Evolutionary conservation across 2,888 invertebrate genomes (phyloP).

Genomic region (Machimus rusticus): DNA sequence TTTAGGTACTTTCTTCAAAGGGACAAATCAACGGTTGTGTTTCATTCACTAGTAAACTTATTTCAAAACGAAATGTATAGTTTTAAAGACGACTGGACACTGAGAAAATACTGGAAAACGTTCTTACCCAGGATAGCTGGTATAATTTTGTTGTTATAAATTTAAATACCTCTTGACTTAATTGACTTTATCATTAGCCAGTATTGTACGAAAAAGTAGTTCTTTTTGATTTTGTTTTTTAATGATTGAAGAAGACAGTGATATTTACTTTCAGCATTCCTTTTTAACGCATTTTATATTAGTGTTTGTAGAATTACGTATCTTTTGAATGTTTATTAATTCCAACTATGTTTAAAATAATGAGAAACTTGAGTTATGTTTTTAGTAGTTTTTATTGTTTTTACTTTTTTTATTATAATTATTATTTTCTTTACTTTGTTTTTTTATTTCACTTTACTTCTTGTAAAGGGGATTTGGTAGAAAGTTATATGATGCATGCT

Average conservation of each 20-base stretch:
- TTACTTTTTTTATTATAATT: not conserved
- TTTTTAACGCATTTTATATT: slow-evolving; percentile 23
- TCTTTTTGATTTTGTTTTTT: slow-evolving; percentile 5
- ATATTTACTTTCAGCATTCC: slow-evolving; percentile 13
- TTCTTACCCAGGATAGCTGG: slow-evolving; percentile 1
- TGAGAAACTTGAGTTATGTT: slow-evolving; percentile 28
- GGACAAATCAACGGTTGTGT: not conserved
- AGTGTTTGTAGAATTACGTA: slow-evolving; percentile 24
- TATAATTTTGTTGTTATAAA: not conserved
- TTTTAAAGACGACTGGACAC: not conserved
- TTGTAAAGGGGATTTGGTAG: slow-evolving; percentile 29
- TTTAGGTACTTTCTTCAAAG: slow-evolving; percentile 15
- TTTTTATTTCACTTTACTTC: not conserved
- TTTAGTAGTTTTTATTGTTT: slow-evolving; percentile 26
- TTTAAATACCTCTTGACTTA: not conserved
- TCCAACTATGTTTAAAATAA: slow-evolving; percentile 26
- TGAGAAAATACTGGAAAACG: not conserved
- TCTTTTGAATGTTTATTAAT: slow-evolving; percentile 29
- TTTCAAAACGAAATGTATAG: not conserved
- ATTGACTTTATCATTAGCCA: not conserved
- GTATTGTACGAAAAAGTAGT: slow-evolving; percentile 31
- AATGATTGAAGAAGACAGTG: not conserved
- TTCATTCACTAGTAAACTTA: not conserved
- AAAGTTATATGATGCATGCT: slow-evolving; percentile 14
- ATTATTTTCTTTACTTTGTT: not conserved